Percentiles rank a stretch among this genome's conserved stretches.
Conservation (phyloP, 64 coral and sea anemone genomes). For the Dendronephthya gigantea region DNA sequence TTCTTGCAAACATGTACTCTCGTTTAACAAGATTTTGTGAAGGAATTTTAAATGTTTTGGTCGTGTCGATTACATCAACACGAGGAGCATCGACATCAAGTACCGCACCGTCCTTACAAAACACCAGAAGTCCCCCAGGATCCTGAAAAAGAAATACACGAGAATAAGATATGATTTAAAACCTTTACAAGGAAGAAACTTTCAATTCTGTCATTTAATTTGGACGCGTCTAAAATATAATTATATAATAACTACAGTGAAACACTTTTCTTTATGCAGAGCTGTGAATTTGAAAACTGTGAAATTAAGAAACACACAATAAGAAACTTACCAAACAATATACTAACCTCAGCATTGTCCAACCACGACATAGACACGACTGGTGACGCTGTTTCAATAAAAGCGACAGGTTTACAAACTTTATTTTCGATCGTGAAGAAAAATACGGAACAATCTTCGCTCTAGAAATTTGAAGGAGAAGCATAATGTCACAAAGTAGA, state of each 20-base stretch:
- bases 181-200: background rate
- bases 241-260: too few species aligned
- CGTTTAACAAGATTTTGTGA: conserved; percentile 62
- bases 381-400: conserved; percentile 93
- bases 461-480: conserved; percentile 21
- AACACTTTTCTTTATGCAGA: too few species aligned
- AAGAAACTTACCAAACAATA: too few species aligned
- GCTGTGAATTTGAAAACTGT: too few species aligned
- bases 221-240: background rate
- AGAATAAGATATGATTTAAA: background rate
- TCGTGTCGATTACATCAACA: conserved; percentile 60
- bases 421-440: conserved; percentile 73
- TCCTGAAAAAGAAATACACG: conserved; percentile 18
- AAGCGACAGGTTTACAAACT: conserved; percentile 80
- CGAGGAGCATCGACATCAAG: conserved; percentile 82
- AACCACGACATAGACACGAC: conserved; percentile 83
- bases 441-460: conserved; percentile 91
- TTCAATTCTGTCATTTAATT: background rate
- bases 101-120: conserved; percentile 81
- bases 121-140: conserved; percentile 54
- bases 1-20: conserved; percentile 76
- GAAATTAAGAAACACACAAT: too few species aligned
- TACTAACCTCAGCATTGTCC: conserved; percentile 56
- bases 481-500: background rate
- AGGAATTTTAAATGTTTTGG: conserved; percentile 80